Percentiles rank a stretch among this genome's conserved stretches.
phyloP scores from a whole-genome alignment of 2,113 vertebrate genomes.

The Leptocoma aspasia region DNA sequence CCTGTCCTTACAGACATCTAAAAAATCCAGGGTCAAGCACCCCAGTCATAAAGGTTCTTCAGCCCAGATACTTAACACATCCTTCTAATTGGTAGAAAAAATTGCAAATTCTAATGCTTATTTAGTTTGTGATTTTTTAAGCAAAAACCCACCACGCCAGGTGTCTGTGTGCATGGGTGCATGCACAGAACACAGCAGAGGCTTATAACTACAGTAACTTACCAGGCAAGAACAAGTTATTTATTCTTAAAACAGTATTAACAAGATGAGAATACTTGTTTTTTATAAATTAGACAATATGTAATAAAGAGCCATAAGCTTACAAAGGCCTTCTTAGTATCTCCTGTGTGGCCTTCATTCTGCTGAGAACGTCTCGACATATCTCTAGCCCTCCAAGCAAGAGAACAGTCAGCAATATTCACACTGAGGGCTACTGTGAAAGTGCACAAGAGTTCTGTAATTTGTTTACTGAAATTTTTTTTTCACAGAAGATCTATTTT shows the following conservation, averaged over 20 bases:
- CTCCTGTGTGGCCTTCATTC: background rate
- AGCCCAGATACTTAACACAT: background rate
- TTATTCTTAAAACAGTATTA: background rate
- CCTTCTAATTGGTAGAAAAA: background rate
- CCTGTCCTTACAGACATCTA: background rate
- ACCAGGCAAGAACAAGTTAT: background rate
- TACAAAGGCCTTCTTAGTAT: background rate
- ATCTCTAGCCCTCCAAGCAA: background rate
- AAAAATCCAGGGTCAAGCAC: background rate
- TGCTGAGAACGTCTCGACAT: background rate
- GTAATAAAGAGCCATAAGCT: background rate
- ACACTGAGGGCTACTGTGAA: background rate
- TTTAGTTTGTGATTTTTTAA: background rate
- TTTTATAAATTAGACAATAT: background rate
- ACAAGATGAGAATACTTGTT: background rate
- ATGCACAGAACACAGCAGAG: background rate
- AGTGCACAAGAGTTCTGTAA: background rate
- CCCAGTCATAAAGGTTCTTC: background rate
- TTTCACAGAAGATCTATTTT: background rate
- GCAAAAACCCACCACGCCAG: rapidly evolving
- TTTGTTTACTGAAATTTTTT: background rate
- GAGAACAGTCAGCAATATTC: background rate
- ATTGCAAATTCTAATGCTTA: background rate
- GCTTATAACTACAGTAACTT: background rate
- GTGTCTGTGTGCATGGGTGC: rapidly evolving